phyloP scores from a whole-genome alignment of 2,888 invertebrate species.

The Scelioninae gen. 2 region DNA sequence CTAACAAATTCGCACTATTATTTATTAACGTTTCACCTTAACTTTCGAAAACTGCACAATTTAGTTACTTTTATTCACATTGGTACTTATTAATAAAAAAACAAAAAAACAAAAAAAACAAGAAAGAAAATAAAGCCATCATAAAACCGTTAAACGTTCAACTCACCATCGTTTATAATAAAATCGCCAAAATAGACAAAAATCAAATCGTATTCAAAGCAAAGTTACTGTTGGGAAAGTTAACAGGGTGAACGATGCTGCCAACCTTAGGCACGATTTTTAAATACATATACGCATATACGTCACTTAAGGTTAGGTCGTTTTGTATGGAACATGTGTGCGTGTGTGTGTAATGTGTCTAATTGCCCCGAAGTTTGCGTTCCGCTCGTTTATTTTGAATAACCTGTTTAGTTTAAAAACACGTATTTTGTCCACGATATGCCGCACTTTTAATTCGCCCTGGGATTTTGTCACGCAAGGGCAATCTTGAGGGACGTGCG shows the following conservation, averaged over 20 bases:
- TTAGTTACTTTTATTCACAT: no score
- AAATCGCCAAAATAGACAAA: not conserved
- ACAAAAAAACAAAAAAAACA: no score
- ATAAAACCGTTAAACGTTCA: no score
- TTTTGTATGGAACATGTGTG: slow-evolving; percentile 12
- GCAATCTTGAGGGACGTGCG: slow-evolving; percentile 15
- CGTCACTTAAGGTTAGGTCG: slow-evolving; percentile 53
- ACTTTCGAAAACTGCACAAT: no score
- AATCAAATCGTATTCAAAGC: not conserved
- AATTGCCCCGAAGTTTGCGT: slow-evolving; percentile 55
- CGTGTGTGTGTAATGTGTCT: slow-evolving; percentile 39
- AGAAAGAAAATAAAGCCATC: no score
- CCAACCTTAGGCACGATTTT: slow-evolving; percentile 7
- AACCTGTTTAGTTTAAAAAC: slow-evolving; percentile 32
- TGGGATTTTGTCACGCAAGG: slow-evolving; percentile 11
- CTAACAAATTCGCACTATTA: no score
- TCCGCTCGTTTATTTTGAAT: slow-evolving; percentile 35
- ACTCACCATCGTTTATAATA: no score
- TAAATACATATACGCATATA: not conserved
- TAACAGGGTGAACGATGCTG: no score
- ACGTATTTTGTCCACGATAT: slow-evolving; percentile 21
- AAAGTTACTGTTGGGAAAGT: no score
- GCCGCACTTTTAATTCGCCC: slow-evolving; percentile 20
- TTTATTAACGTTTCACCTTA: no score
- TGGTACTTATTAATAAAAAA: no score